Evolutionary conservation across 2,113 vertebrate species (phyloP), one percentile per base, ranked within the genome.

Genomic region (Clarias macrocephalus): DNA sequence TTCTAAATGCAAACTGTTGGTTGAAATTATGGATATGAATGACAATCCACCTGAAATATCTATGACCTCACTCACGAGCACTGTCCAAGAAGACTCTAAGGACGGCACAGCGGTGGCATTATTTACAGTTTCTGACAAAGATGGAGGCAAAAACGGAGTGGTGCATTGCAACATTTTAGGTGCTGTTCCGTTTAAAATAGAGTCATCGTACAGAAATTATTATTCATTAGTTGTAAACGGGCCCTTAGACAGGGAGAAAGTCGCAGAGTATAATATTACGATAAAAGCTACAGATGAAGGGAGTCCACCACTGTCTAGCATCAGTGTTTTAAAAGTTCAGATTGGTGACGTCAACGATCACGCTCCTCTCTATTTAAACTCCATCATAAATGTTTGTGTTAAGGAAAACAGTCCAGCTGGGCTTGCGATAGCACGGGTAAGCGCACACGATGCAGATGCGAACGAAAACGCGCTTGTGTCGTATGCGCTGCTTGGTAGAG

Each of bases 401-500:
- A 90, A 86, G 19, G 89, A 90, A 37, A 90, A 90, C 48, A 85
- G 85, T 82, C 89, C 70, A 13, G 70, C 70, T 21, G 87, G 87
- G 16, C 59, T 19, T 59, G 3, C 84, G 25, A 73, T 89, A 57
- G 75, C 75, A 0, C 62, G n/a, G 3, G 82, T 84, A 6, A 65
- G 75, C 23, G 82, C 85, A 30, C 33, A 84, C 1, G 88, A 89
- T 25, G 16, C 57, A 23, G 88, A 89, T 30, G 23, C 15, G 0
- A 21, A 56, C 11, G 92, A 91, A n/a, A 92, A 96, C n/a, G 76
- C 81, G 0, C 19, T 89, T 83, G 89, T 89, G 4, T 89, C 21
- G 0, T 96, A 91, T 87, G 93, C 54, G 11, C 1, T 94, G 21
- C 2, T 48, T 89, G 52, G 77, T 30, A 82, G 5, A 1, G 93